Evolutionary conservation across 2,113 vertebrate genomes (phyloP).

Genomic region (Xenopus tropicalis): DNA sequence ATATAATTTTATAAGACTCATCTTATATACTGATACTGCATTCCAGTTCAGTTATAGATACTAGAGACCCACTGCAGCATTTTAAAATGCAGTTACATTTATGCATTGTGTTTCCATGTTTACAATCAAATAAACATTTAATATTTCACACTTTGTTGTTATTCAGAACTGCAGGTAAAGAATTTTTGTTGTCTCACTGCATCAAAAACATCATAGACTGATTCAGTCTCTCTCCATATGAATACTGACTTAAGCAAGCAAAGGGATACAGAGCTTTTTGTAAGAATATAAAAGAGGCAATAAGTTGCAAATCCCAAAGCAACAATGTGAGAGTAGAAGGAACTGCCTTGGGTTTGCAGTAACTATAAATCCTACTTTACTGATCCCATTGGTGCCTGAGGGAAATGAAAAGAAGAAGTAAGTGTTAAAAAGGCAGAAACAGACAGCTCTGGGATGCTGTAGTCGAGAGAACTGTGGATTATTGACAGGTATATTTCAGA

Average conservation of each 20-base stretch:
- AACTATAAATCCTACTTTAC: conserved; percentile 65
- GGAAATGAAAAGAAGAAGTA: conserved; percentile 56
- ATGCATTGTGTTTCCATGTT: background rate
- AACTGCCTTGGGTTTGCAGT: conserved; percentile 54
- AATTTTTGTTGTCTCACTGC: no score
- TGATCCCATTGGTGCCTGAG: conserved; percentile 54
- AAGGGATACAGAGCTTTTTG: conserved; percentile 53
- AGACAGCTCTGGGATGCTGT: conserved; percentile 34
- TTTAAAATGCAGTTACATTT: no score
- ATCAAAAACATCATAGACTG: conserved; percentile 6
- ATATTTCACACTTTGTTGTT: no score
- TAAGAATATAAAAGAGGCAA: conserved; percentile 60
- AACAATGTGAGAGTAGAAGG: conserved; percentile 60
- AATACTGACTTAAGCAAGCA: conserved; percentile 57
- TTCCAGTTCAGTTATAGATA: no score
- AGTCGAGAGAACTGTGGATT: conserved; percentile 23
- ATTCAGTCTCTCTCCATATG: conserved; percentile 49
- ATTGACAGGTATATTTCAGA: conserved; percentile 33
- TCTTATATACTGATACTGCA: no score
- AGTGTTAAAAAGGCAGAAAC: conserved; percentile 56
- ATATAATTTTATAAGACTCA: no score
- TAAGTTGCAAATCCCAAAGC: conserved; percentile 68
- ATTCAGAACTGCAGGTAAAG: no score
- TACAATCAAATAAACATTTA: background rate
- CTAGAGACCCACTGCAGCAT: no score